These are phyloP conservation scores for Amiota minor DNA, from an alignment of 2,888 invertebrate species.

Conservation along the genomic window DNA sequence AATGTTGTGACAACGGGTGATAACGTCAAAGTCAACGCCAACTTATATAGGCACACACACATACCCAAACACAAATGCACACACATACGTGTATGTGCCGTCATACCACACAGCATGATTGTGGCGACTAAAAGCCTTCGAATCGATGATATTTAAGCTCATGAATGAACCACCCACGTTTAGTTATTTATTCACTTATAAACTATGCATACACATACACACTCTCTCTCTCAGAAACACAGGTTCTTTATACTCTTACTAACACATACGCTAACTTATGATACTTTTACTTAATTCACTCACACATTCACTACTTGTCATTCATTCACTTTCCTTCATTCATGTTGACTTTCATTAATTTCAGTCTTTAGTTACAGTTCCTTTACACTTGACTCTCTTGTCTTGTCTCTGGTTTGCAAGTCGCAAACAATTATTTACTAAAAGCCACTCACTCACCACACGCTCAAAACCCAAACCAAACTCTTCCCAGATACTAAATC, in stretches of 20 bases:
- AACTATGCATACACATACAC: slow-evolving; percentile 25
- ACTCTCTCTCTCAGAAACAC: no score
- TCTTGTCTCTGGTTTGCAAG: not conserved
- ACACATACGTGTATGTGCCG: not conserved
- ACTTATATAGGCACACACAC: slow-evolving; percentile 38
- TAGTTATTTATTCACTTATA: slow-evolving; percentile 43
- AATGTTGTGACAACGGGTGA: slow-evolving; percentile 63
- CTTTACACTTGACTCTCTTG: no score
- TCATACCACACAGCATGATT: not conserved
- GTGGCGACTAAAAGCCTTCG: slow-evolving; percentile 19
- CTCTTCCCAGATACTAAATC: not conserved
- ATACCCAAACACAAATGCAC: slow-evolving; percentile 7
- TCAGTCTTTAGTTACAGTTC: no score
- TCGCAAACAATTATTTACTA: not conserved
- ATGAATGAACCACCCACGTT: slow-evolving; percentile 51
- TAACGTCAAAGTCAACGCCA: slow-evolving; percentile 54
- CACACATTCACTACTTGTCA: not conserved
- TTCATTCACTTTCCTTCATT: not conserved
- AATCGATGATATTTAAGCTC: slow-evolving; percentile 47
- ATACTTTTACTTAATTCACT: not conserved
- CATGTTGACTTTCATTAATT: not conserved
- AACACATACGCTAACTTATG: not conserved
- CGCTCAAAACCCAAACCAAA: not conserved
- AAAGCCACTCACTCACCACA: not conserved
- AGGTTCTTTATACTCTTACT: no score